phyloP scores from a whole-genome alignment of 2,797 vertebrate genomes.

The Cebuella pygmaea region DNA sequence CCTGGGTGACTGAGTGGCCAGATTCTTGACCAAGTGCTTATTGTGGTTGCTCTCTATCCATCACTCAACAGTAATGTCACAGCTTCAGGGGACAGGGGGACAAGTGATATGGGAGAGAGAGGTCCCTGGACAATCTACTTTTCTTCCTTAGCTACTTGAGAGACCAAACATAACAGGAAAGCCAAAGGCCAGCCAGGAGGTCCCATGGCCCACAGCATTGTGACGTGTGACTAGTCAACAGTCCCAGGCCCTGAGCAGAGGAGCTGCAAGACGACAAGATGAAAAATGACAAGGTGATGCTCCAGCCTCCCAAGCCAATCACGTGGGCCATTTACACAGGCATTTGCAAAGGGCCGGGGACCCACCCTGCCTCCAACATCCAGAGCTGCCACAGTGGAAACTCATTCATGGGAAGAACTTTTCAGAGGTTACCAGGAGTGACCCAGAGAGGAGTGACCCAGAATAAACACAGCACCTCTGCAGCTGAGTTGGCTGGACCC shows the following conservation, averaged over 20 bases:
- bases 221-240: neutral
- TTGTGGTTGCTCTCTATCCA: neutral
- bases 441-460: neutral
- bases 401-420: neutral
- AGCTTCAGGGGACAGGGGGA: neutral
- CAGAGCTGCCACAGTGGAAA: neutral
- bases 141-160: neutral
- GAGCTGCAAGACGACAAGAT: neutral
- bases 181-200: neutral
- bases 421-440: neutral
- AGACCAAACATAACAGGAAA: neutral
- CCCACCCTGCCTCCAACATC: neutral
- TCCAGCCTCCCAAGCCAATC: neutral
- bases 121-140: neutral
- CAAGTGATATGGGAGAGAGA: neutral
- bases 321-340: neutral
- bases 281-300: neutral
- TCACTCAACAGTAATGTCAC: neutral
- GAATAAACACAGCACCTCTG: neutral
- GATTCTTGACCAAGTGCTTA: neutral
- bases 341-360: neutral
- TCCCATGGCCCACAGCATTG: rapidly evolving
- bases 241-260: neutral
- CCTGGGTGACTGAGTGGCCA: neutral
- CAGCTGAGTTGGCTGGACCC: neutral